Percentiles rank a stretch among this genome's conserved stretches.
phyloP scores from a whole-genome alignment of 2,113 vertebrate species.

The Anser brachyrhynchus region DNA sequence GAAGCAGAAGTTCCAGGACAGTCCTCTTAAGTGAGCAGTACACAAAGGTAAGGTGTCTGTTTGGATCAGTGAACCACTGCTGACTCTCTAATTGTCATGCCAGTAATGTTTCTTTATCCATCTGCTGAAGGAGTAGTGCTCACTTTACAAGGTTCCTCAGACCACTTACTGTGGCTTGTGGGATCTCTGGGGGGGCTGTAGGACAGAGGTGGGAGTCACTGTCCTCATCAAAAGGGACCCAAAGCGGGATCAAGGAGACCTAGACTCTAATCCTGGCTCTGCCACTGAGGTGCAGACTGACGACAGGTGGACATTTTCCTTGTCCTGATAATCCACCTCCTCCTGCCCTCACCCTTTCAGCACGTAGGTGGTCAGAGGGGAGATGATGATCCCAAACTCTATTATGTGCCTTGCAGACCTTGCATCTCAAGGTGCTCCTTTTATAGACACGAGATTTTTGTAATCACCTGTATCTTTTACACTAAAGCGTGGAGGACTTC shows the following conservation, averaged over 20 bases:
- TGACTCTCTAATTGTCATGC: neutral
- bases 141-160: neutral
- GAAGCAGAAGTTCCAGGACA: neutral
- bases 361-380: accelerated
- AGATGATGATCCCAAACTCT: neutral
- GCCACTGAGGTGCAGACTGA: neutral
- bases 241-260: neutral
- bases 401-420: neutral
- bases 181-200: neutral
- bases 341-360: neutral
- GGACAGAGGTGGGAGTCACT: neutral
- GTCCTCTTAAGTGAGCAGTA: neutral
- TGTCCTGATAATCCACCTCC: neutral
- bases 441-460: neutral
- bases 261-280: neutral
- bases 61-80: neutral
- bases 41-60: neutral
- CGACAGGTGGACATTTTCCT: neutral
- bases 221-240: neutral
- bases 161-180: neutral
- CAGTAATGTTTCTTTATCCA: neutral
- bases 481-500: neutral
- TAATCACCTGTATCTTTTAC: neutral
- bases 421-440: neutral
- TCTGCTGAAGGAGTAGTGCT: neutral